Percentiles rank a stretch among this genome's conserved stretches.
Evolutionary conservation across 2,113 vertebrate genomes (phyloP).

Genomic region (Aphelocoma coerulescens): DNA sequence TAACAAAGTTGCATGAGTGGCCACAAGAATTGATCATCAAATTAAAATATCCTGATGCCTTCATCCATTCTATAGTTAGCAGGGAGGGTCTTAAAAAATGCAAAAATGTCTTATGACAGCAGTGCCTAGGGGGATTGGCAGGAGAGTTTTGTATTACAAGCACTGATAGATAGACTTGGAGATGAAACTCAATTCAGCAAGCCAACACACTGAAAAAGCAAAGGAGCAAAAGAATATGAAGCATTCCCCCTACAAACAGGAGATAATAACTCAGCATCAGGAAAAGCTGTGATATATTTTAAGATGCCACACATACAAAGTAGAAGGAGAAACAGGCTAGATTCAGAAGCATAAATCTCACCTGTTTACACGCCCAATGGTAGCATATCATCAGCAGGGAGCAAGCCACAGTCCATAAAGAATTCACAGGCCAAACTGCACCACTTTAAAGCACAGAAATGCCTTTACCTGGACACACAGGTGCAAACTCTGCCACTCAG

Average conservation of each 20-base stretch:
- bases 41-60: background rate
- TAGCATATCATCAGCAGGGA: background rate
- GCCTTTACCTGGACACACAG: background rate
- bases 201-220: background rate
- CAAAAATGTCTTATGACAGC: background rate
- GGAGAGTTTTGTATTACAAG: background rate
- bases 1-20: background rate
- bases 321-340: background rate
- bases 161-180: background rate
- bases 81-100: background rate
- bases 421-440: background rate
- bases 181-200: background rate
- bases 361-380: background rate
- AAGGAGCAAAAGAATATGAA: background rate
- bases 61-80: background rate
- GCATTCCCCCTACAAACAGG: fast-evolving
- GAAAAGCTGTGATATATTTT: background rate
- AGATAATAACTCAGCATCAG: background rate
- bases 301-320: background rate
- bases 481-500: background rate
- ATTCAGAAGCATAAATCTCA: background rate
- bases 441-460: fast-evolving
- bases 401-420: fast-evolving
- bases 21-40: background rate
- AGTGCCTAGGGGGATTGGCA: background rate